A percentile compares a stretch with the other conserved stretches of the same genome.
Conservation (phyloP, 1,140 invertebrate genomes). For the Aphelenchoides besseyi region DNA sequence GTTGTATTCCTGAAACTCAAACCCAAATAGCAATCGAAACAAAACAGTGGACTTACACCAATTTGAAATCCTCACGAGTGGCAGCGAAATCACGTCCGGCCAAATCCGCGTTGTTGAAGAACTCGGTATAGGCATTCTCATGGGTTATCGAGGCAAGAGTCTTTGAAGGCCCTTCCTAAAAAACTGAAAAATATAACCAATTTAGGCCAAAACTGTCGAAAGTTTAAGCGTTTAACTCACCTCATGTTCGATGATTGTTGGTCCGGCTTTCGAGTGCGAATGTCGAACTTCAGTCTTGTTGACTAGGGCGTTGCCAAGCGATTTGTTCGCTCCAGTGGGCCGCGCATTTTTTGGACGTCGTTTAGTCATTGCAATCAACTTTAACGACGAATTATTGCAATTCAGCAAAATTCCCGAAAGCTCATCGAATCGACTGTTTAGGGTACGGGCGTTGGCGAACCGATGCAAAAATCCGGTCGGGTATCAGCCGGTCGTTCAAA, state of each 20-base stretch:
- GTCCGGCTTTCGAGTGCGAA: constrained; percentile 15
- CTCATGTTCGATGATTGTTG: constrained; percentile 9
- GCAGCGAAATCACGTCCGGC: constrained; percentile 82
- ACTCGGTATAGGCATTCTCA: constrained; percentile 89
- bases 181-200: constrained; percentile 22
- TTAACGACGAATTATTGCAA: background rate
- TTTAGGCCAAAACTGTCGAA: background rate
- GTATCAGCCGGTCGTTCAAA: no score
- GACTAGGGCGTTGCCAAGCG: constrained; percentile 55
- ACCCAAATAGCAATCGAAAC: constrained; percentile 19
- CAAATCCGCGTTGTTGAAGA: constrained; percentile 84
- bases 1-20: constrained; percentile 72
- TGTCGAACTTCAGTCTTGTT: constrained; percentile 41
- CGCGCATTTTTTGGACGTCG: constrained; percentile 45
- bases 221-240: constrained; percentile 22
- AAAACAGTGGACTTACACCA: background rate
- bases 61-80: constrained; percentile 49
- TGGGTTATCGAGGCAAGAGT: constrained; percentile 73
- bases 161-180: constrained; percentile 44
- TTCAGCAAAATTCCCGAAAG: no score
- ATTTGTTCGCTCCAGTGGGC: constrained; percentile 56
- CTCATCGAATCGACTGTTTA: no score
- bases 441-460: no score
- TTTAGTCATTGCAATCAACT: constrained; percentile 61
- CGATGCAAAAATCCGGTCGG: no score